Evolutionary conservation across 1,140 invertebrate species (phyloP), one percentile per base, ranked within the genome.

Genomic region (Meteorus sp.): DNA sequence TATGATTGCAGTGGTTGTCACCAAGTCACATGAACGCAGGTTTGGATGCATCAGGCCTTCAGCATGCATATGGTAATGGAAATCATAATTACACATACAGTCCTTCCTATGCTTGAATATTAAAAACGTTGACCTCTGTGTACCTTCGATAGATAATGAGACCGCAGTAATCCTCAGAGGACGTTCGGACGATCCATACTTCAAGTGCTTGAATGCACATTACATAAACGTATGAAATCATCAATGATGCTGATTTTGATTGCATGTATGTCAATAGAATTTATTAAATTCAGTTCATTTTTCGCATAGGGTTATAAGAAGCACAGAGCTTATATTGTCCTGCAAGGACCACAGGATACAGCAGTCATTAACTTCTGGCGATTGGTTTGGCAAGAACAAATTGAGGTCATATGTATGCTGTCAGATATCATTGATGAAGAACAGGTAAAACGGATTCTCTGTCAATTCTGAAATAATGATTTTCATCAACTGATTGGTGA

Each of bases 341-440:
- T 94, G 23, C 88, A 95, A 84, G 95, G 97, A 20, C 97, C 97
- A 17, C 80, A 98, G 25, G 92, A 92, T 60, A 93, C 95, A 70
- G 98, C 96, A 0, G 91, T 97, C 61, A 86, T 87, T 1, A 97
- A 99, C 77, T 98, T 99, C 75, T 99, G 96, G 96, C 81, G 95
- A 56, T 98, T 99, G 96, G 89, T 95, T 63, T 98, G 95, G 95
- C 95, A 99, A 76, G 86, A 97, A 61, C 86, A 90, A 50, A 89
- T 89, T 3, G 84, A 86, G 0, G 93, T 95, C 0, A 95, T 99
- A 64, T 95, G 98, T 1, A 97, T 97, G 94, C 90, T 97, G 87
- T 94, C 94, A 0, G 95, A 95, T 64, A 75, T 98, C 33, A 91
- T 97, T 75, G 97, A 98, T 77, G 82, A 83, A 59, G 86, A 84